Evolutionary conservation across 2,113 vertebrate species (phyloP).

Genomic region (Burhinus oedicnemus): DNA sequence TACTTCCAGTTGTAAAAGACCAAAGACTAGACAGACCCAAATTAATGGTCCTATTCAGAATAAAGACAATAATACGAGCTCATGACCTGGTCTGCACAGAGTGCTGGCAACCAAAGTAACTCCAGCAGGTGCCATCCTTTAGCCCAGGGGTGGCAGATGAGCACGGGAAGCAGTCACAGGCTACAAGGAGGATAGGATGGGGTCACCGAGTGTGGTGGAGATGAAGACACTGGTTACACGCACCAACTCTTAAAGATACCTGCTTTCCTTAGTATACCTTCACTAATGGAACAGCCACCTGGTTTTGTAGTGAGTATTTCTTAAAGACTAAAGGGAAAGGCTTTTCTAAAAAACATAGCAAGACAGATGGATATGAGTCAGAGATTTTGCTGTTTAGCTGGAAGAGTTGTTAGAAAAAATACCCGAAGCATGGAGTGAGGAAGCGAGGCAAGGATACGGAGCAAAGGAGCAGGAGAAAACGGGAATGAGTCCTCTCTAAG

Average conservation of each 20-base stretch:
- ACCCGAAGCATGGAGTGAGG: not conserved
- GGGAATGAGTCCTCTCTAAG: not conserved
- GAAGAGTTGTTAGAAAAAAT: not conserved
- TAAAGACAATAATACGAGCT: accelerated
- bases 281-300: not conserved
- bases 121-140: not conserved
- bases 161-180: not conserved
- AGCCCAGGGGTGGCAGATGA: accelerated
- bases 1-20: not conserved
- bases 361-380: not conserved
- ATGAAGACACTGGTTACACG: accelerated
- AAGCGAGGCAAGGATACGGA: accelerated
- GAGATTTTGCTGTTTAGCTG: not conserved
- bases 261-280: not conserved
- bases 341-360: not conserved
- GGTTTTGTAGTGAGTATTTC: not conserved
- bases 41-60: not conserved
- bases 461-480: not conserved
- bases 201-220: not conserved
- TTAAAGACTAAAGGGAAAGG: not conserved
- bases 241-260: not conserved
- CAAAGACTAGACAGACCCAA: not conserved
- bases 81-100: not conserved
- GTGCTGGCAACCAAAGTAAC: not conserved
- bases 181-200: accelerated